phyloP scores from a whole-genome alignment of 1,140 invertebrate species.

The Chironomus tepperi region DNA sequence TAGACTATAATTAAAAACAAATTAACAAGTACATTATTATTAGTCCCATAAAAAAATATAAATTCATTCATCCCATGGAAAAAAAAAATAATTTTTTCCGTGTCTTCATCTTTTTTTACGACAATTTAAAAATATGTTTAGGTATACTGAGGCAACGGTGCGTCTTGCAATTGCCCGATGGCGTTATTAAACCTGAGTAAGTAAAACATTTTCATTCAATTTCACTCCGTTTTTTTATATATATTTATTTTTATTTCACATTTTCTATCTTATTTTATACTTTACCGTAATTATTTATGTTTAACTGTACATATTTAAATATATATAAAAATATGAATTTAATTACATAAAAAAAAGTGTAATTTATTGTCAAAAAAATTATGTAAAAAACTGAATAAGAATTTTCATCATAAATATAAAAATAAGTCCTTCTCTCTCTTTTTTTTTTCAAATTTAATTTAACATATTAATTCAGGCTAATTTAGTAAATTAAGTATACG shows the following conservation, averaged over 20 bases:
- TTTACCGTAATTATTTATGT: constrained; percentile 24
- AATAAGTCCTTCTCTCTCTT: not conserved
- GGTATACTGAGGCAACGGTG: constrained; percentile 83
- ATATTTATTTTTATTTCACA: no score
- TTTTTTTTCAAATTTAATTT: constrained; percentile 21
- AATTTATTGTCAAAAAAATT: constrained; percentile 6
- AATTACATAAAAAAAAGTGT: constrained; percentile 27
- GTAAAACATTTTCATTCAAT: constrained; percentile 37
- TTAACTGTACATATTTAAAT: constrained; percentile 24
- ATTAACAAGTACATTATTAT: no score
- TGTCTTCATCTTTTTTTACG: no score
- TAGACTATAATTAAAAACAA: no score
- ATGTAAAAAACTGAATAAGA: not conserved
- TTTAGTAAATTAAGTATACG: not conserved
- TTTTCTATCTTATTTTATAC: no score
- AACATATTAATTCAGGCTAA: constrained; percentile 12
- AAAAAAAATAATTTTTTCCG: no score
- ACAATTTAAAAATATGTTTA: not conserved
- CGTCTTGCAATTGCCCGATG: constrained; percentile 61
- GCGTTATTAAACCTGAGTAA: constrained; percentile 65
- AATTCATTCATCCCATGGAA: no score
- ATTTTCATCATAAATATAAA: no score
- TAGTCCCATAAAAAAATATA: no score
- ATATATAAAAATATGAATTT: constrained; percentile 27
- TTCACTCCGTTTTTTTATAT: constrained; percentile 23